These are phyloP conservation scores for Phalacrocorax aristotelis DNA, from an alignment of 2,113 vertebrate species.

Conservation along the genomic window DNA sequence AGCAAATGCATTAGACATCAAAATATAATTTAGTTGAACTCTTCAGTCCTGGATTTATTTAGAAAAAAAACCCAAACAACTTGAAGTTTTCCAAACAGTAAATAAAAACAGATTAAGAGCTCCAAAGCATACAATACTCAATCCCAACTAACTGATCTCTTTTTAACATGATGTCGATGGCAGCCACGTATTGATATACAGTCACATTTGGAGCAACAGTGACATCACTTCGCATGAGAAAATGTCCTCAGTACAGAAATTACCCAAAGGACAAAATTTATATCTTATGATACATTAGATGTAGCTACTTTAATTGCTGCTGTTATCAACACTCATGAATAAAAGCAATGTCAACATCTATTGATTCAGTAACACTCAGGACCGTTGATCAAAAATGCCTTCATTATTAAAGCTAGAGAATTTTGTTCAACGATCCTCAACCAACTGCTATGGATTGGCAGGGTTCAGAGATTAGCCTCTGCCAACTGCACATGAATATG, in stretches of 20 bases:
- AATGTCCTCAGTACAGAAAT: neutral
- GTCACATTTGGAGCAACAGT: neutral
- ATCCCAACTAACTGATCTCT: neutral
- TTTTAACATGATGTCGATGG: neutral
- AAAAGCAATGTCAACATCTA: neutral
- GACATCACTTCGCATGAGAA: neutral
- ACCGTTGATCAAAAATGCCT: neutral
- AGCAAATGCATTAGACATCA: neutral
- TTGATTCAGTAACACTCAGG: neutral
- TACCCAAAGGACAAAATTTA: neutral
- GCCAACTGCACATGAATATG: constrained; percentile 18
- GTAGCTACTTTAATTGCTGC: neutral
- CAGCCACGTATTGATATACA: neutral
- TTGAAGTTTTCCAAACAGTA: neutral
- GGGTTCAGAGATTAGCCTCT: neutral
- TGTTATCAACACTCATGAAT: neutral
- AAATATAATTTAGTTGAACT: neutral
- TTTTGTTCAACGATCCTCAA: neutral
- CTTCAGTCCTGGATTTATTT: neutral
- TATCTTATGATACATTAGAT: neutral
- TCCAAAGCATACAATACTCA: neutral
- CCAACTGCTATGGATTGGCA: neutral
- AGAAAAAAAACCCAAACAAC: neutral
- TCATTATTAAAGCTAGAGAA: neutral
- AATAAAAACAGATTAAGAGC: neutral